These are phyloP conservation scores for Dicranocentrus wangi DNA, from an alignment of 2,888 invertebrate genomes.

Conservation along the genomic window DNA sequence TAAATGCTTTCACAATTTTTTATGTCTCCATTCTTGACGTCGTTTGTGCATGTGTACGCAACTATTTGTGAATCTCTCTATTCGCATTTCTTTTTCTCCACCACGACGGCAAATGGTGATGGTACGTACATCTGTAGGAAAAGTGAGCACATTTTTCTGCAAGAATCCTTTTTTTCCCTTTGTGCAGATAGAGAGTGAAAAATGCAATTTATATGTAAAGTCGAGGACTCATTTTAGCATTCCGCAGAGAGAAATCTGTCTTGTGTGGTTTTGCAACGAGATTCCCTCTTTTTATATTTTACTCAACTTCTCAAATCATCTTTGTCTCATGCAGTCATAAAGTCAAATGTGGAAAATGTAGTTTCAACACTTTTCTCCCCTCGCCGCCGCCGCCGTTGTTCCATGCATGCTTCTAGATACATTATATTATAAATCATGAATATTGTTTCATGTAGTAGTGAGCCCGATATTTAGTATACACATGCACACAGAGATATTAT, in stretches of 20 bases:
- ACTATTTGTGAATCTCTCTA: neutral
- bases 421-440: too few species aligned
- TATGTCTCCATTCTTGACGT: constrained; percentile 3
- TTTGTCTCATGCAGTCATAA: constrained; percentile 29
- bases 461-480: too few species aligned
- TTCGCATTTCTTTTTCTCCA: too few species aligned
- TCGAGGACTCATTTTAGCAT: constrained; percentile 52
- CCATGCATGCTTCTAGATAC: too few species aligned
- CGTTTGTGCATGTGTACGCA: too few species aligned
- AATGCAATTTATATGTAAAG: constrained; percentile 63
- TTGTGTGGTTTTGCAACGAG: constrained; percentile 49
- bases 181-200: constrained; percentile 18
- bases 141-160: neutral
- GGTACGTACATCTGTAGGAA: constrained; percentile 14
- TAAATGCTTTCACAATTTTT: neutral
- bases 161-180: neutral
- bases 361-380: neutral
- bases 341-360: neutral
- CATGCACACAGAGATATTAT: too few species aligned
- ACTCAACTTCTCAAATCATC: neutral
- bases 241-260: constrained; percentile 53
- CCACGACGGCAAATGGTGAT: neutral
- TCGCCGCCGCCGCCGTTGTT: too few species aligned
- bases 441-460: too few species aligned
- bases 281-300: constrained; percentile 21